Percentiles rank a stretch among this genome's conserved stretches.
phyloP scores from a whole-genome alignment of 1,140 invertebrate genomes.

The Vanessa tameamea region DNA sequence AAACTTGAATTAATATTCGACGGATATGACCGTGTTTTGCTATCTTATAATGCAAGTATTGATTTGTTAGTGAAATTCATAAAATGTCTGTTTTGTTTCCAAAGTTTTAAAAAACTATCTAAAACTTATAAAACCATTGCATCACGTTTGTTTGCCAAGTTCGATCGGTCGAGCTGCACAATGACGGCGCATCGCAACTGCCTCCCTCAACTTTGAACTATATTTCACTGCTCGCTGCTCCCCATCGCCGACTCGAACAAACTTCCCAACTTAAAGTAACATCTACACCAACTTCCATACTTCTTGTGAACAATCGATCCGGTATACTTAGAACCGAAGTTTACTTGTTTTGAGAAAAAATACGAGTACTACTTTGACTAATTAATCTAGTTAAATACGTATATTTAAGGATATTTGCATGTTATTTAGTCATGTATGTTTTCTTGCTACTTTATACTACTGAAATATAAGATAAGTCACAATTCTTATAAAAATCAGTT shows the following conservation, averaged over 20 bases:
- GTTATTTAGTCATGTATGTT: neutral
- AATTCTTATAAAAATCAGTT: neutral
- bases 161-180: conserved; percentile 23
- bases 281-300: conserved; percentile 19
- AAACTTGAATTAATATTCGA: too few species aligned
- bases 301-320: conserved; percentile 29
- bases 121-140: conserved; percentile 18
- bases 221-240: conserved; percentile 24
- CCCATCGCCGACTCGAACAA: conserved; percentile 15
- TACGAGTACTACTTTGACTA: conserved; percentile 6
- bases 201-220: conserved; percentile 26
- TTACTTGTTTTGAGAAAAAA: conserved; percentile 13
- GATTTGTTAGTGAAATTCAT: neutral
- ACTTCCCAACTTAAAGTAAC: conserved; percentile 27
- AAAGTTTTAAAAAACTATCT: neutral
- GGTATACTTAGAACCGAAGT: conserved; percentile 7
- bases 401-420: neutral
- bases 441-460: neutral
- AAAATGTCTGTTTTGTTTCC: neutral
- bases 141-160: conserved; percentile 22
- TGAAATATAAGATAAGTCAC: neutral
- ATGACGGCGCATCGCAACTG: conserved; percentile 26
- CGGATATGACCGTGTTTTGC: too few species aligned
- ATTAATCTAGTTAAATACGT: neutral
- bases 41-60: neutral